Evolutionary conservation across 2,113 vertebrate species (phyloP).

Genomic region (Tachysurus vachellii): DNA sequence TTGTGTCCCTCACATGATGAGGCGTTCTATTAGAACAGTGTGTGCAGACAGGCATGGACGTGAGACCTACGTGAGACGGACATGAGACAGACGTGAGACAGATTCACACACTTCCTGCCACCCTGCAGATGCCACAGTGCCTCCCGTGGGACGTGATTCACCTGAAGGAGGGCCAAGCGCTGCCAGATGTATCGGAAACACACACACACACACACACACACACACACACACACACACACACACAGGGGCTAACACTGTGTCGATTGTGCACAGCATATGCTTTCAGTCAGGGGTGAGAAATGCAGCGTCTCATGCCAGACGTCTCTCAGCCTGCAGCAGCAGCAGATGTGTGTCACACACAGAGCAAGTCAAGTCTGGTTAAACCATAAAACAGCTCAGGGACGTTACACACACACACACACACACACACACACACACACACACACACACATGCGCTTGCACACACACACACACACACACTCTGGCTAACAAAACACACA

Average conservation of each 20-base stretch:
- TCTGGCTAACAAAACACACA: conserved; percentile 65
- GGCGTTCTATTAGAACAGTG: conserved; percentile 74
- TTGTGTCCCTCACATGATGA: background rate
- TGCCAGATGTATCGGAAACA: conserved; percentile 97
- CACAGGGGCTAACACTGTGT: conserved; percentile 85
- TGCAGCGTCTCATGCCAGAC: conserved; percentile 92
- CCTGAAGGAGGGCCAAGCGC: conserved; percentile 88
- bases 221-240: conserved; percentile 37
- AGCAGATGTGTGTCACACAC: conserved; percentile 89
- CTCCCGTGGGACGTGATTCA: conserved; percentile 92
- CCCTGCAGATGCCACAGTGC: conserved; percentile 90
- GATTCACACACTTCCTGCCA: conserved; percentile 92
- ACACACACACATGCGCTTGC: conserved; percentile 11
- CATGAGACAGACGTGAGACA: conserved; percentile 70
- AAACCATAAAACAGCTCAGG: conserved; percentile 79
- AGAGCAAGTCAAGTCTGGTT: conserved; percentile 91
- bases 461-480: conserved; percentile 76
- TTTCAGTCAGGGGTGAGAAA: conserved; percentile 97
- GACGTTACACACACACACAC: conserved; percentile 82
- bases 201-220: conserved; percentile 73
- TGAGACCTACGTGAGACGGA: conserved; percentile 81
- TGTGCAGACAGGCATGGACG: conserved; percentile 86
- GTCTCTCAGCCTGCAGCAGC: conserved; percentile 86
- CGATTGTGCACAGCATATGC: conserved; percentile 93
- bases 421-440: conserved; percentile 35